Evolutionary conservation across 2,113 vertebrate genomes (phyloP).

Genomic region (Nothoprocta pentlandii): DNA sequence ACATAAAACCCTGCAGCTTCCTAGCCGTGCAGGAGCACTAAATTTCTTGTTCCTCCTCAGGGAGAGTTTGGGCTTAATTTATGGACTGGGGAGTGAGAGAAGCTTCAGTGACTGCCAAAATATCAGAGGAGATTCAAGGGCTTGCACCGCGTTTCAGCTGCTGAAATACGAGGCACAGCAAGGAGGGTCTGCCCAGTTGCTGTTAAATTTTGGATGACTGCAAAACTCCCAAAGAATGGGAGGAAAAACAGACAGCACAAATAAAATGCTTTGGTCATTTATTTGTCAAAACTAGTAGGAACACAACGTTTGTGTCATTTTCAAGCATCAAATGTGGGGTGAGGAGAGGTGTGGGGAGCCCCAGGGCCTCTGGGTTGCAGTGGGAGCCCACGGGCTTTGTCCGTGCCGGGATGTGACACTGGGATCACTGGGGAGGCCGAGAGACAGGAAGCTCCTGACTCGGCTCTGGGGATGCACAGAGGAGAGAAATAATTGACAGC

Average conservation of each 20-base stretch:
- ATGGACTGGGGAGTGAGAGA: background rate
- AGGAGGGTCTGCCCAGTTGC: background rate
- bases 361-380: fast-evolving
- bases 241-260: background rate
- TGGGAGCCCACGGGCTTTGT: background rate
- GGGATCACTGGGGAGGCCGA: background rate
- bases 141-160: background rate
- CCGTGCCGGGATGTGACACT: background rate
- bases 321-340: background rate
- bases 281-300: background rate
- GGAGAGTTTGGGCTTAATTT: background rate
- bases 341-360: background rate
- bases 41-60: fast-evolving
- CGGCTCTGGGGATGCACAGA: background rate
- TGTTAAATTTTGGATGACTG: fast-evolving
- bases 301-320: background rate
- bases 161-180: background rate
- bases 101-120: fast-evolving
- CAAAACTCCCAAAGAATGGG: background rate
- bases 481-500: background rate
- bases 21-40: background rate
- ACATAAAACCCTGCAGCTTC: fast-evolving
- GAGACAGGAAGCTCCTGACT: fast-evolving
- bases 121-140: background rate
- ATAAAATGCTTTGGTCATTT: background rate